These are phyloP conservation scores for Ptilonorhynchus violaceus DNA, from an alignment of 2,113 vertebrate genomes.

Conservation along the genomic window DNA sequence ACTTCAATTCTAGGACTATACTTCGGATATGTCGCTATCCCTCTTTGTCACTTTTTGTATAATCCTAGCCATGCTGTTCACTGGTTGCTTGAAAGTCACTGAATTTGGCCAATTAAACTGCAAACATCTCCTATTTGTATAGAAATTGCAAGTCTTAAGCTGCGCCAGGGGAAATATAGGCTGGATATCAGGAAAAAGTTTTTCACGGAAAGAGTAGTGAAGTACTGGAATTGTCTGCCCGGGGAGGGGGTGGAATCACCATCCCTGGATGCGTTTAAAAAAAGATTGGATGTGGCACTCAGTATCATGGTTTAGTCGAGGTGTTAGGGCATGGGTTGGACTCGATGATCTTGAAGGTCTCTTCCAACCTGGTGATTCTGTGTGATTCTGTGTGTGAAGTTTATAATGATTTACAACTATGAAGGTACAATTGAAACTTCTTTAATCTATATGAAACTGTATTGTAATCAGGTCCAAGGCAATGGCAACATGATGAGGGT, in stretches of 20 bases:
- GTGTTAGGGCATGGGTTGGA: no score
- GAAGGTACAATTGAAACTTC: neutral
- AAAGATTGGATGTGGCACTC: no score
- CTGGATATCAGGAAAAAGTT: no score
- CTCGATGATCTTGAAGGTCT: no score
- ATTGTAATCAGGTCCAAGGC: neutral
- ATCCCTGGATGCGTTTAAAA: no score
- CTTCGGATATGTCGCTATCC: neutral
- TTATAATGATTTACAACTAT: neutral
- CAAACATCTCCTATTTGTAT: neutral
- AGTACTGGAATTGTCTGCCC: no score
- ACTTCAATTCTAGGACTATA: neutral
- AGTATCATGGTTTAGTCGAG: no score
- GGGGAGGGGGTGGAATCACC: no score
- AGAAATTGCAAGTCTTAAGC: neutral
- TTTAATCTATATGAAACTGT: neutral
- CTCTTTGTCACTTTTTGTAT: neutral
- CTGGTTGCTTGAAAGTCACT: neutral
- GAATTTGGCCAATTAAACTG: neutral
- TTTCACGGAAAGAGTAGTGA: no score
- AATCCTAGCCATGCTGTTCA: neutral
- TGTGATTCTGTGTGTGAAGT: no score
- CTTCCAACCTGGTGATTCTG: no score
- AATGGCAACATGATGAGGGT: neutral
- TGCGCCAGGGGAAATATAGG: no score